Evolutionary conservation across 2,888 invertebrate species (phyloP).

Genomic region (Phania funesta): DNA sequence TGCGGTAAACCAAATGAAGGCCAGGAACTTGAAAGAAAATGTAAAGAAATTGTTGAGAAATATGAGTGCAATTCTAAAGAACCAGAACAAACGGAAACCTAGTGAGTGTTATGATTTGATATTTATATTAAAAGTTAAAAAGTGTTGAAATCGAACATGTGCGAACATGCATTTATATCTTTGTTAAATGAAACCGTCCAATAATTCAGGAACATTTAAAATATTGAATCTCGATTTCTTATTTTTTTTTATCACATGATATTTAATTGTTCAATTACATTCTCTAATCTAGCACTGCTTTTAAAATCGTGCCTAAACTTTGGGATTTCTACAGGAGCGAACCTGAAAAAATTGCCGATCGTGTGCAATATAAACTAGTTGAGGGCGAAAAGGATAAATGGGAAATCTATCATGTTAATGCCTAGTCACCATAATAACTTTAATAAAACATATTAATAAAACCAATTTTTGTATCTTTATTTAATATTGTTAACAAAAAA

Average conservation of each 20-base stretch:
- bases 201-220: no score
- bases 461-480: conserved; percentile 27
- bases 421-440: conserved; percentile 61
- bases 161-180: no score
- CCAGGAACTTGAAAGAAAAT: conserved; percentile 69
- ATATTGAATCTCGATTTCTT: background rate
- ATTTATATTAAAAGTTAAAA: background rate
- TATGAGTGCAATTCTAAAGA: conserved; percentile 66
- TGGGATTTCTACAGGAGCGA: conserved; percentile 78
- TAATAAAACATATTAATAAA: background rate
- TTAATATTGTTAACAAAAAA: conserved; percentile 34
- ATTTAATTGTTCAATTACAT: background rate
- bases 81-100: conserved; percentile 72
- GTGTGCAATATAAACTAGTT: conserved; percentile 74
- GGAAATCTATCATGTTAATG: conserved; percentile 74
- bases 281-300: conserved; percentile 73
- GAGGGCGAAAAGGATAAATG: conserved; percentile 68
- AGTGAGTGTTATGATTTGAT: conserved; percentile 69
- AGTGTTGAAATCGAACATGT: background rate
- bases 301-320: conserved; percentile 73
- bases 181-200: no score
- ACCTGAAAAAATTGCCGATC: conserved; percentile 74
- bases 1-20: conserved; percentile 74
- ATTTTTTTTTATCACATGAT: background rate
- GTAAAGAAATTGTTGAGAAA: conserved; percentile 70